Evolutionary conservation across 2,113 vertebrate species (phyloP).

Genomic region (Barbus barbus): DNA sequence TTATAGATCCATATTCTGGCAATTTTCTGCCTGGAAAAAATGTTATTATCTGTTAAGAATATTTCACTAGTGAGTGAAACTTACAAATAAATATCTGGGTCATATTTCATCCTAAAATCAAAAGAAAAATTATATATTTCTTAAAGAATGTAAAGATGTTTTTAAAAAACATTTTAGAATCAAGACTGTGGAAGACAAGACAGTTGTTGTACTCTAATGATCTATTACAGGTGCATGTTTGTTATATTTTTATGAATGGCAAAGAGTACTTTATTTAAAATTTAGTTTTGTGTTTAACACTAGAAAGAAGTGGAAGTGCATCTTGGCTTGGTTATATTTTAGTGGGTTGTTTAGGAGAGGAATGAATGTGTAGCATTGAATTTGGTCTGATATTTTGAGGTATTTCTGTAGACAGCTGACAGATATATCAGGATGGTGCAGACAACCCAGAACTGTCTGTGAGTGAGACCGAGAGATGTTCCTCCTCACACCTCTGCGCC

Average conservation of each 20-base stretch:
- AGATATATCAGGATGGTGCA: constrained; percentile 47
- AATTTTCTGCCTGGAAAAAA: too few species aligned
- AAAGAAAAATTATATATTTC: too few species aligned
- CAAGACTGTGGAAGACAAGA: background rate
- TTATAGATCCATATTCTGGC: background rate
- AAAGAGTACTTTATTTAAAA: background rate
- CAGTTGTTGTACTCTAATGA: background rate
- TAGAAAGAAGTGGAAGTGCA: background rate
- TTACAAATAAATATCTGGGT: background rate
- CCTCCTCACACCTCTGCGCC: constrained; percentile 7
- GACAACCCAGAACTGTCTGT: constrained; percentile 61
- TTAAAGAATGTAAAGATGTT: background rate
- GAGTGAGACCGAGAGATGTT: background rate
- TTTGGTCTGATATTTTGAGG: background rate
- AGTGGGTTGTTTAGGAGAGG: background rate
- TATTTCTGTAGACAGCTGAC: constrained; percentile 41
- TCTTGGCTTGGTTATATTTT: background rate
- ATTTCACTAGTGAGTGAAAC: background rate
- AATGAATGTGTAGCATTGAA: background rate
- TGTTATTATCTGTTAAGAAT: too few species aligned
- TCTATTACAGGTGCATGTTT: background rate
- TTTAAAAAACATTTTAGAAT: background rate
- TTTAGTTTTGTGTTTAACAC: background rate
- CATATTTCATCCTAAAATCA: too few species aligned
- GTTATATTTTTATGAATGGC: background rate